Conservation (phyloP, 2,888 invertebrate genomes). For the Ochropleura plecta region DNA sequence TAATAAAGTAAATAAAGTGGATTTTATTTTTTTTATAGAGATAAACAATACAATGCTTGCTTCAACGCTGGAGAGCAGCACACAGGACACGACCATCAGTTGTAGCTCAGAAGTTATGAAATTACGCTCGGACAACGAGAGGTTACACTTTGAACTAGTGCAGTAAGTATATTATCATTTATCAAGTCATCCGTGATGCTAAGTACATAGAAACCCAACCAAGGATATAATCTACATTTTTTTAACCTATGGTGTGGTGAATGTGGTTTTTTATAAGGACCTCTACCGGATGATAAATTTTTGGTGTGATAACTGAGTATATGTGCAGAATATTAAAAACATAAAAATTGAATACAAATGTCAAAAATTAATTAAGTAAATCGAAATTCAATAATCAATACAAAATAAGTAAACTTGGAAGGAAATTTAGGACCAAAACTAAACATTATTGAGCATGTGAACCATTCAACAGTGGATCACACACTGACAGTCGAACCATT, state of each 20-base stretch:
- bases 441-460: too few relatives aligned
- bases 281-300: neutral
- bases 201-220: neutral
- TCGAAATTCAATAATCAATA: too few relatives aligned
- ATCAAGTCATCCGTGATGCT: neutral
- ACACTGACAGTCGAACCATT: too few relatives aligned
- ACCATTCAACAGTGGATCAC: too few relatives aligned
- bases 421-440: too few relatives aligned
- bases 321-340: too few relatives aligned
- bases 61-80: conserved; percentile 74
- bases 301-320: neutral
- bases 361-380: too few relatives aligned
- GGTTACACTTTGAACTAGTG: conserved; percentile 82
- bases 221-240: neutral
- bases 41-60: conserved; percentile 82
- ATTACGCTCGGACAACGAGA: conserved; percentile 82
- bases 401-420: too few relatives aligned
- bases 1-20: neutral
- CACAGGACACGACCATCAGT: conserved; percentile 73
- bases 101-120: conserved; percentile 74
- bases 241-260: neutral
- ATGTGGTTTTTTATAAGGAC: neutral
- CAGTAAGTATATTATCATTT: conserved; percentile 76
- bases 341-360: too few relatives aligned
- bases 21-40: conserved; percentile 69